Evolutionary conservation across 2,113 vertebrate genomes (phyloP), one percentile per base, ranked within the genome.

Genomic region (Dasyprocta punctata): DNA sequence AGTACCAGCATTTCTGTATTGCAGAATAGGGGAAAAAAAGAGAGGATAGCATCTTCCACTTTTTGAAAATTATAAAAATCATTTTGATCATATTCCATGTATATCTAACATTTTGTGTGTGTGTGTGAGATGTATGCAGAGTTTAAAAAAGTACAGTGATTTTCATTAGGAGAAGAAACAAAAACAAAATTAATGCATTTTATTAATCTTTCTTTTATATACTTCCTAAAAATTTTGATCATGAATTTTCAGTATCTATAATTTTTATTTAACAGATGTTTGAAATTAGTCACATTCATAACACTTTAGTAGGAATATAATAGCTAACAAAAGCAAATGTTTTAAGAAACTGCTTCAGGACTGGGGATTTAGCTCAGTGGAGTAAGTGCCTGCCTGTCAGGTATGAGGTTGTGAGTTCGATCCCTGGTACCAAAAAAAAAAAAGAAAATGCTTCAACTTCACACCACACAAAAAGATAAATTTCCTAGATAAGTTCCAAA

Each of bases 191-290:
- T 94, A 83, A 19, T 89, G 54, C 4, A 60, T 96, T 90, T 2
- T 86, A 77, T 86, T 90, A 81, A 52, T 93, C 4, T 67, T 75
- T 87, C 44, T 96, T 19, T 88, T 89, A 17, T 86, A 24, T 73
- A 73, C 22, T 33, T 92, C 24, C 26, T 82, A 77, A 97, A 94
- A 94, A 33, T 69, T n/a, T 92, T 93, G 26, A 56, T 87, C 33
- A 33, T 81, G 47, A n/a, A 44, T 80, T 94, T 95, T 78, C 17
- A 94, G 41, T 86, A 36, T 67, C 36, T 60, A 0, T 78, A 47
- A 78, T 71, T 88, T 86, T 87, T 65, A 44, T 54, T 92, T 86
- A 90, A 77, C 82, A 38, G 19, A 16, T 41, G 73, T 97, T 80
- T 33, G 8, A 63, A 89, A 61, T 63, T 89, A 89, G 47, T 82